These are phyloP conservation scores for Narcine bancroftii DNA, from an alignment of 2,113 vertebrate genomes.

Conservation along the genomic window DNA sequence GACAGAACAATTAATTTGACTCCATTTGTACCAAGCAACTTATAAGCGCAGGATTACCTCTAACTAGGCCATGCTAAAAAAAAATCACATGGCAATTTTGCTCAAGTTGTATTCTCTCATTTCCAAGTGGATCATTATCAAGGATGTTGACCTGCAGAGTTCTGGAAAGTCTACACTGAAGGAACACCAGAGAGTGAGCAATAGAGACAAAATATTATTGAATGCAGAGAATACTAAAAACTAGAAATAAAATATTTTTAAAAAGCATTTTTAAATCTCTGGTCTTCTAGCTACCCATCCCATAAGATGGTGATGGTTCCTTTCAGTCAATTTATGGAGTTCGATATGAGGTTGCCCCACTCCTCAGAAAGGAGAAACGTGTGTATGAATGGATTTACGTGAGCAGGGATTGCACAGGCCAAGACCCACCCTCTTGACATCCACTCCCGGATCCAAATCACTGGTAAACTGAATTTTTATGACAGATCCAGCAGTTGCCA, in stretches of 20 bases:
- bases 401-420: too few relatives aligned
- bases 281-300: too few relatives aligned
- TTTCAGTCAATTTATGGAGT: too few relatives aligned
- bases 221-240: neutral
- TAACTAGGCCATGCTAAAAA: neutral
- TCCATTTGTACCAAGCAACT: neutral
- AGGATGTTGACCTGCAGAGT: neutral
- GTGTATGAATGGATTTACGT: too few relatives aligned
- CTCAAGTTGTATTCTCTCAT: neutral
- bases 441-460: too few relatives aligned
- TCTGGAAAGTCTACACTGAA: neutral
- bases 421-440: too few relatives aligned
- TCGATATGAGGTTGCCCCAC: too few relatives aligned
- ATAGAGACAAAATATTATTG: neutral
- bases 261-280: too few relatives aligned
- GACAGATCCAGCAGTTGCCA: too few relatives aligned
- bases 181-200: neutral
- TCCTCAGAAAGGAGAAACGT: too few relatives aligned
- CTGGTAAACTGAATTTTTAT: too few relatives aligned
- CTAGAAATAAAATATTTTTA: neutral
- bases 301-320: too few relatives aligned
- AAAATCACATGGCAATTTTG: neutral
- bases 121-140: neutral
- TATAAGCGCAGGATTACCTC: neutral
- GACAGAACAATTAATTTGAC: neutral